Base-by-base conservation (phyloP, 2,888 invertebrate species). In the Diaphora mendica region DNA sequence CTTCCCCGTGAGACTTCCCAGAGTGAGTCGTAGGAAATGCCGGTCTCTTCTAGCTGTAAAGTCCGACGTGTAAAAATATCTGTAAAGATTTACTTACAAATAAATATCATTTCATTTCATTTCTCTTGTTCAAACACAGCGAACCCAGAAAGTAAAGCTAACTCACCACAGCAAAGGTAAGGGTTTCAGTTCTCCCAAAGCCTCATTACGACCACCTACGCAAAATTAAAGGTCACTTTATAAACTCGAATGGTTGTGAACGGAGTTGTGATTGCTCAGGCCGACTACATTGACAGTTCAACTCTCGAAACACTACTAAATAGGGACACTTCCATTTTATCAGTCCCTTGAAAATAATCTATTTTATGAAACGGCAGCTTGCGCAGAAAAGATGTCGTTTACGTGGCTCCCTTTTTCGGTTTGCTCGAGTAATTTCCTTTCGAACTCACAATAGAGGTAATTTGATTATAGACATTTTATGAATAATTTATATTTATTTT, bases 271-370 rank as follows among this genome's bases (percentile, higher is more conserved):
- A 82, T 82, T 84, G 66, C 73, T 51, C 51, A 42, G 35, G n/a
- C 66, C 66, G 67, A 69, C 68, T 48, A 77, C 76, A 84, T 78
- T 70, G 74, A 77, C 78, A 76, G 71, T 75, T 77, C 66, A 77
- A 79, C 76, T 78, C 76, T 79, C 71, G 71, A 75, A 82, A 75
- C 77, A 75, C 75, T 79, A 81, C 79, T 77, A 83, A 71, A 77
- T 78, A 76, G 68, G 71, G 71, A 82, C 84, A 80, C 81, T 85
- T 86, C 81, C 79, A 70, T 80, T 85, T 87, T 82, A 88, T 78
- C 82, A 78, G 79, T 86, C 87, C 86, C 87, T 78, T 82, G 88
- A 83, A 86, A 83, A 86, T 88, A 85, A 87, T 89, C 84, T 87
- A 86, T 86, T 85, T 82, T 81, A 77, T 78, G 77, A 78, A 85